These are phyloP conservation scores for Biston betularia DNA, from an alignment of 2,888 invertebrate genomes.

Conservation along the genomic window DNA sequence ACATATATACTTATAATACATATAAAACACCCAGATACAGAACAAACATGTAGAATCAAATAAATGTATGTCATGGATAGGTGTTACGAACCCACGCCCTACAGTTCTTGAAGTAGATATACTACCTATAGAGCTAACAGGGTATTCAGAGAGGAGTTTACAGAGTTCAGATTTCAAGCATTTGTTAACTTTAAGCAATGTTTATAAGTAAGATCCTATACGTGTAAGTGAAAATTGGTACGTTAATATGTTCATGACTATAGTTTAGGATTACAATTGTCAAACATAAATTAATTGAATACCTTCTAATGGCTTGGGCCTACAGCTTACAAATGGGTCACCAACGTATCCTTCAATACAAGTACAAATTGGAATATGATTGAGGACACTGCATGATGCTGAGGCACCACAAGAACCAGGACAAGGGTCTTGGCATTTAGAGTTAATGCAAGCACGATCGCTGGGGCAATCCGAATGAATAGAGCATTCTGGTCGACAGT, in stretches of 20 bases:
- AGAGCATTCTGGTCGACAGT: constrained; percentile 89
- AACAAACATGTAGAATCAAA: too few species aligned
- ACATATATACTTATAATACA: too few species aligned
- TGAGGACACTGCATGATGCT: constrained; percentile 88
- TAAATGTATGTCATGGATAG: too few species aligned
- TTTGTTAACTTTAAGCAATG: too few species aligned
- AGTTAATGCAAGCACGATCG: constrained; percentile 91
- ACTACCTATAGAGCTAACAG: too few species aligned
- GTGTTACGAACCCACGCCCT: too few species aligned
- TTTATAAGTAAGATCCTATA: too few species aligned
- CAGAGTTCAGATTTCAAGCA: too few species aligned
- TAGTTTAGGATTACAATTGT: background rate
- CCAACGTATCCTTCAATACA: constrained; percentile 91
- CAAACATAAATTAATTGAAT: constrained; percentile 47
- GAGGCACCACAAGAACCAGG: constrained; percentile 90
- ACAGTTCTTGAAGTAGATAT: too few species aligned
- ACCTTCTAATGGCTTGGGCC: constrained; percentile 83
- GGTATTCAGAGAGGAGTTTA: too few species aligned
- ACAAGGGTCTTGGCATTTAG: constrained; percentile 92
- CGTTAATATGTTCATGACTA: background rate
- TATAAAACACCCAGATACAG: too few species aligned
- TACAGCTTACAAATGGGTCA: constrained; percentile 89
- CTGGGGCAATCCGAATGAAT: constrained; percentile 92
- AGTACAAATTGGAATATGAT: constrained; percentile 91
- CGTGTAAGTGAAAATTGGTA: too few species aligned